phyloP scores from a whole-genome alignment of 1,140 invertebrate species.

The Heliconius eleuchia region DNA sequence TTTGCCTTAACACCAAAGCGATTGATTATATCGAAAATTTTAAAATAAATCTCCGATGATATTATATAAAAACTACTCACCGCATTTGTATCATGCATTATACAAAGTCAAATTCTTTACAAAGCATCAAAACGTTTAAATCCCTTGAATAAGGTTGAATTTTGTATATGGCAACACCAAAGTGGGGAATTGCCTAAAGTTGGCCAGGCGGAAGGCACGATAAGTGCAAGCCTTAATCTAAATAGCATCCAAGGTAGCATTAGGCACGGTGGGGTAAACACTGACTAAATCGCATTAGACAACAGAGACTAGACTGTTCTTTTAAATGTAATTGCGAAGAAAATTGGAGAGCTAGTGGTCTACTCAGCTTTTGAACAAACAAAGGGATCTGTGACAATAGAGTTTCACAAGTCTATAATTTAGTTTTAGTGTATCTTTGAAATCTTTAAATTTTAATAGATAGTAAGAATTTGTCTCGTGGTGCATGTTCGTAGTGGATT shows the following conservation, averaged over 20 bases:
- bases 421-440: not conserved
- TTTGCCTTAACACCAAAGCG: too few species aligned
- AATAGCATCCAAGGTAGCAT: conserved; percentile 63
- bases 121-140: conserved; percentile 44
- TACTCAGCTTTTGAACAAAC: not conserved
- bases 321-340: conserved; percentile 39
- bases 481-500: not conserved
- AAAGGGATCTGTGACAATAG: conserved; percentile 12
- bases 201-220: conserved; percentile 67
- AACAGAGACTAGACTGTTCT: conserved; percentile 25
- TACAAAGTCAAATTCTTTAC: conserved; percentile 11
- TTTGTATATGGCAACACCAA: conserved; percentile 44
- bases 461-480: not conserved
- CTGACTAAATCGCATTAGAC: conserved; percentile 38
- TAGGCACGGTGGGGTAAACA: conserved; percentile 43
- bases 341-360: conserved; percentile 33
- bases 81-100: conserved; percentile 69
- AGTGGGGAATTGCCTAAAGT: conserved; percentile 50
- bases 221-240: conserved; percentile 73
- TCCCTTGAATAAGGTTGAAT: conserved; percentile 50
- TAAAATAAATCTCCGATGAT: not conserved
- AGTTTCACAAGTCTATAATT: not conserved
- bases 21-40: too few species aligned
- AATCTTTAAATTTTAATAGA: not conserved
- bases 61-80: conserved; percentile 44